Conservation (phyloP, 2,113 vertebrate genomes). For the Siniperca chuatsi region DNA sequence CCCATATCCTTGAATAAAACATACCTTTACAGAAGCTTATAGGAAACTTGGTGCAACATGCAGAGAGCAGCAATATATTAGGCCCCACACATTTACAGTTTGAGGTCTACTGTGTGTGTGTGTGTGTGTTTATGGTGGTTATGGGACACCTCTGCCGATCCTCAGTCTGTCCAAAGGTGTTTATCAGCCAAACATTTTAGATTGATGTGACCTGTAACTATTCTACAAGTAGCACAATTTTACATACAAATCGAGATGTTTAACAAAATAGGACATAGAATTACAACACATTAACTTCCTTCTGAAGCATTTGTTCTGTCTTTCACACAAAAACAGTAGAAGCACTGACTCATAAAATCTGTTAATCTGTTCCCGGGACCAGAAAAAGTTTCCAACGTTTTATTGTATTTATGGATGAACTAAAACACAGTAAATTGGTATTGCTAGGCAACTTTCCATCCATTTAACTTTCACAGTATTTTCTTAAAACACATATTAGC, state of each 20-base stretch:
- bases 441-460: slow-evolving; percentile 3
- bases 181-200: not conserved
- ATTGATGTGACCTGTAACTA: not conserved
- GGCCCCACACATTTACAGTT: not conserved
- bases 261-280: not conserved
- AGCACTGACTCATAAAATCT: not conserved
- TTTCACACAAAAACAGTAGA: not conserved
- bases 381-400: not conserved
- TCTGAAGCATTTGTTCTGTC: not conserved
- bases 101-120: not conserved
- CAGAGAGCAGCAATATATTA: slow-evolving; percentile 5
- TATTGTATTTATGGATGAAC: not conserved
- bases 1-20: slow-evolving; percentile 66
- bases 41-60: slow-evolving; percentile 31
- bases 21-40: slow-evolving; percentile 48
- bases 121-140: not conserved
- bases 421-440: not conserved
- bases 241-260: not conserved
- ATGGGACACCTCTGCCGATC: not conserved
- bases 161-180: not conserved
- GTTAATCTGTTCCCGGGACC: not conserved
- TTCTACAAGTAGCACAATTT: not conserved
- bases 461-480: not conserved
- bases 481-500: not conserved
- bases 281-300: not conserved